Conservation (phyloP, 2,113 vertebrate species). For the Sinocyclocheilus rhinocerous region DNA sequence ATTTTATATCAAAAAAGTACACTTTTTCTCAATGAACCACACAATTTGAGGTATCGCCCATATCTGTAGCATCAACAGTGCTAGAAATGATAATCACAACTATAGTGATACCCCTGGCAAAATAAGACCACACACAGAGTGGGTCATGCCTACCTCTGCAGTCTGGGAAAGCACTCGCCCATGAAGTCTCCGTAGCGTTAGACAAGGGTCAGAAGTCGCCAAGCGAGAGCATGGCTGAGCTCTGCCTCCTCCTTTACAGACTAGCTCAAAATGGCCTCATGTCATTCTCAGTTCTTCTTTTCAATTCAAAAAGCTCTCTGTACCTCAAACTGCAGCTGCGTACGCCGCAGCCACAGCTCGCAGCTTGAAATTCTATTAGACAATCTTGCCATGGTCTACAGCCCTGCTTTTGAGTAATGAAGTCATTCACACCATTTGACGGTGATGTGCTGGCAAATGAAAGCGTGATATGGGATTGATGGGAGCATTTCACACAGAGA, state of each 20-base stretch:
- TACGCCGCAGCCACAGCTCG: background rate
- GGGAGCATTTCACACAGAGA: constrained; percentile 15
- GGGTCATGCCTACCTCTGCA: constrained; percentile 7
- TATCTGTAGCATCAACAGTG: background rate
- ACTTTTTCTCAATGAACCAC: background rate
- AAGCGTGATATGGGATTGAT: constrained; percentile 31
- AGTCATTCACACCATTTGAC: constrained; percentile 34
- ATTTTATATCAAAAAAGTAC: background rate
- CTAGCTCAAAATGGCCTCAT: constrained; percentile 23
- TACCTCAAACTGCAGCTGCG: constrained; percentile 28
- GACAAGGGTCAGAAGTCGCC: constrained; percentile 19
- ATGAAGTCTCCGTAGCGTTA: background rate
- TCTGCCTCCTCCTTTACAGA: constrained; percentile 11
- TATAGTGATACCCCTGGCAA: background rate
- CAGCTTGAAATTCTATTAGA: constrained; percentile 35
- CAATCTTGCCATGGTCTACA: background rate
- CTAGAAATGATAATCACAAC: background rate
- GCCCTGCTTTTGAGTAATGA: background rate
- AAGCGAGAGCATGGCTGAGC: constrained; percentile 1
- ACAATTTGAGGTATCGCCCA: background rate
- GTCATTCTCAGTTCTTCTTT: constrained; percentile 50
- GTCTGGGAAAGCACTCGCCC: background rate
- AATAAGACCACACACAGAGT: background rate
- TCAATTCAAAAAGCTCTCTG: constrained; percentile 27
- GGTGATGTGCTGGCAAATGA: constrained; percentile 46